Conservation (phyloP, 35 echinoderm and acorn worm genomes). For the Apostichopus parvimensis region DNA sequence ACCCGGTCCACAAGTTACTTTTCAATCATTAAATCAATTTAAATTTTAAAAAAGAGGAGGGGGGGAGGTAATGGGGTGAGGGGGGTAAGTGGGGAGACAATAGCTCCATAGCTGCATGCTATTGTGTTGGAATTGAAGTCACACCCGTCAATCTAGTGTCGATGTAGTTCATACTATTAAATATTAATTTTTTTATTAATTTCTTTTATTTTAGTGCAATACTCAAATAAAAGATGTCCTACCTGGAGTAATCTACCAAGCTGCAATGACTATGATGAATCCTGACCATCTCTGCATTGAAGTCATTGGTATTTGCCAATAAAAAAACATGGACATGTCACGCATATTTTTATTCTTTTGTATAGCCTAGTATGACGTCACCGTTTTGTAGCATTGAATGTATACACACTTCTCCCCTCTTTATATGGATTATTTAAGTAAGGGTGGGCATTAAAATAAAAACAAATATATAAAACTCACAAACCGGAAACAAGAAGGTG, state of each 20-base stretch:
- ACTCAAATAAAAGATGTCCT: constrained; percentile 20
- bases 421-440: no score
- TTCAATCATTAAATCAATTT: no score
- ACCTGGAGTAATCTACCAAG: constrained; percentile 22
- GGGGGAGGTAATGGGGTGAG: no score
- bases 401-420: neutral
- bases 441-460: no score
- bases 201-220: constrained; percentile 12
- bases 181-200: neutral
- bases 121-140: no score
- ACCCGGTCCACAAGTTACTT: no score
- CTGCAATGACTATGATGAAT: constrained; percentile 9
- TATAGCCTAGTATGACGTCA: neutral
- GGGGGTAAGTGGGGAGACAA: no score
- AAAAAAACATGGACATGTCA: neutral
- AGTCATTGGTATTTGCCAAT: constrained; percentile 26
- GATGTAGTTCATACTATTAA: no score
- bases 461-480: neutral
- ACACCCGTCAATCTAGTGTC: no score
- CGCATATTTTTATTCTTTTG: neutral
- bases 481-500: no score
- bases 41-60: no score
- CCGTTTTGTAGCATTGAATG: neutral
- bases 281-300: constrained; percentile 28
- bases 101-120: no score